Conservation (phyloP, 2,888 invertebrate species). For the Agrenia bidenticulata region DNA sequence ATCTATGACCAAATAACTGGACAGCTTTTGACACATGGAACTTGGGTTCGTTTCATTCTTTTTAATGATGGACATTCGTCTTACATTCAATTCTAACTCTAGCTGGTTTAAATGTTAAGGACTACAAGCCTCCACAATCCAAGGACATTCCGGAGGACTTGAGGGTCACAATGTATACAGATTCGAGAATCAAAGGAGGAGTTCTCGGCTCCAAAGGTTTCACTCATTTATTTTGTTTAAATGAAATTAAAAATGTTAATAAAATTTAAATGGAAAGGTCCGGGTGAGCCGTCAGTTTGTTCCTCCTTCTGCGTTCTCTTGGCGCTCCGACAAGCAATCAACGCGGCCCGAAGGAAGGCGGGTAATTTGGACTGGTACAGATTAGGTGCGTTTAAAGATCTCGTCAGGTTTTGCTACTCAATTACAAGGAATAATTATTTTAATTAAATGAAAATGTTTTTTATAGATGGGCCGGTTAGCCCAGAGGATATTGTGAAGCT, state of each 20-base stretch:
- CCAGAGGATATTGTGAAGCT: slow-evolving; percentile 34
- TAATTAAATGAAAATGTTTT: no score
- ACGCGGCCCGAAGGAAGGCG: slow-evolving; percentile 67
- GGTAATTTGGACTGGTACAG: slow-evolving; percentile 64
- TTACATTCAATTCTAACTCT: no score
- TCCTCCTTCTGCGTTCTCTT: slow-evolving; percentile 60
- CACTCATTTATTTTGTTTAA: no score
- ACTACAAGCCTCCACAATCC: slow-evolving; percentile 73
- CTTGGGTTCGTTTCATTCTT: slow-evolving; percentile 56
- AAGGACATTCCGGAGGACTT: slow-evolving; percentile 78
- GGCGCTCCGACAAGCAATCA: slow-evolving; percentile 69
- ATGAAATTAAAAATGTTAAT: slow-evolving; percentile 38
- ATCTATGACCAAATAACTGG: slow-evolving; percentile 56
- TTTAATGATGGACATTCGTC: no score
- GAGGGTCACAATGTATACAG: no score
- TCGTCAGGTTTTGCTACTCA: not conserved
- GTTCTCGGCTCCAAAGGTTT: no score
- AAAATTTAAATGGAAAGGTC: slow-evolving; percentile 56
- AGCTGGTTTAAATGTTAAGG: no score
- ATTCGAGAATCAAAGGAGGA: no score
- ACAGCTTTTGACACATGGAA: slow-evolving; percentile 55
- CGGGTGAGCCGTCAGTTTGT: slow-evolving; percentile 62
- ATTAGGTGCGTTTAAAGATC: slow-evolving; percentile 63
- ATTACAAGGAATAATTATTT: not conserved
- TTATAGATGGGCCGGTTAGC: slow-evolving; percentile 35